phyloP scores from a whole-genome alignment of 2,888 invertebrate species.

The Xanthia icteritia region DNA sequence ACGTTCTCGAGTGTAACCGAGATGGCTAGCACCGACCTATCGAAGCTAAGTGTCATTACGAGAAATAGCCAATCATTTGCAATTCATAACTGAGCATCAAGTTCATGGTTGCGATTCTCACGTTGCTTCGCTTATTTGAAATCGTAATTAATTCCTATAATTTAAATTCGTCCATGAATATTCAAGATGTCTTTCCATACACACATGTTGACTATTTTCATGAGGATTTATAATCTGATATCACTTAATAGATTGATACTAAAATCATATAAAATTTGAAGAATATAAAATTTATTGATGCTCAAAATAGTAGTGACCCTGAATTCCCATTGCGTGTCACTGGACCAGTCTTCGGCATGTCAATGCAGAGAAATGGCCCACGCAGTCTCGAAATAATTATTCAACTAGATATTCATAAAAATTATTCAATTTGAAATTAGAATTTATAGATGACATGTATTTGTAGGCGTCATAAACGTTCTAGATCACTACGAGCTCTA shows the following conservation, averaged over 20 bases:
- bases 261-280: slow-evolving; percentile 1
- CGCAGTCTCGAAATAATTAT: slow-evolving; percentile 36
- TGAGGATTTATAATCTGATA: too few relatives aligned
- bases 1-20: slow-evolving; percentile 53
- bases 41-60: slow-evolving; percentile 50
- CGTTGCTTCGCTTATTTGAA: slow-evolving; percentile 14
- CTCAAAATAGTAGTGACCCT: background rate
- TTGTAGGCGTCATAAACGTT: slow-evolving; percentile 9
- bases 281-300: background rate
- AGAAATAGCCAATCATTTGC: slow-evolving; percentile 52
- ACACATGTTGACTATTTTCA: background rate
- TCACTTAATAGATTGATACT: too few relatives aligned
- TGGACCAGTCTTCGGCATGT: slow-evolving; percentile 17
- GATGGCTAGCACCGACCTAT: slow-evolving; percentile 47
- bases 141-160: slow-evolving; percentile 39
- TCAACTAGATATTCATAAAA: slow-evolving; percentile 22
- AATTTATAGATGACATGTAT: background rate
- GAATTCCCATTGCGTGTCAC: slow-evolving; percentile 10
- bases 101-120: slow-evolving; percentile 50
- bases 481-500: background rate
- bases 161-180: slow-evolving; percentile 42
- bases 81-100: slow-evolving; percentile 54
- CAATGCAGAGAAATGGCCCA: slow-evolving; percentile 37
- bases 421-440: slow-evolving; percentile 22
- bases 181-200: slow-evolving; percentile 18